Base-by-base conservation (phyloP, 2,797 vertebrate species). In the Morus bassanus region DNA sequence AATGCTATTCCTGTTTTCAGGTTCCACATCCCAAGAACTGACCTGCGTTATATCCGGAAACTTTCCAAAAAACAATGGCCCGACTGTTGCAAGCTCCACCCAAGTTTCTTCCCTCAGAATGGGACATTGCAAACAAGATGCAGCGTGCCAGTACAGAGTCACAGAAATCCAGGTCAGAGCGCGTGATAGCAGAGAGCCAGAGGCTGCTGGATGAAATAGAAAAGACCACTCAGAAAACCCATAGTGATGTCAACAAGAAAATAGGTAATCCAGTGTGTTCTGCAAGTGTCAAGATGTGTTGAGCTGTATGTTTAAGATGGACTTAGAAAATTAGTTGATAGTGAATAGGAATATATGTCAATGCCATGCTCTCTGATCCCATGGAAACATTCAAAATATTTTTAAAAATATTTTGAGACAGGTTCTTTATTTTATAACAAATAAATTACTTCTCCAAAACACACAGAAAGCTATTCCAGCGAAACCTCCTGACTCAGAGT, bases 151-250 rank as follows among this genome's bases (percentile, higher is more conserved):
- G 85, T 18, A 96, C 98, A 0, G 98, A 99, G 69, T 96, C 97
- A 5, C 97, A 98, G 59, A 97, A 98, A 45, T 98, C 97, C 41
- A 98, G 96, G 41, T 99, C 99, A 0, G 98, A 99, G 94, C 97
- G 97, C 41, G 88, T 98, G 64, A 97, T 96, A 57, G 98, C 97
- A 18, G 98, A 99, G 91, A 99, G 98, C 70, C 97, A 70, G 91
- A 98, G 98, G 92, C 97, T 99, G 85, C 98, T 99, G 64, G 96
- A 98, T 25, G 99, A 99, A 87, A 98, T 98, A 28, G 98, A 98
- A 81, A 98, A 97, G 93, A 93, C 96, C 17, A 98, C 98, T 43
- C 98, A 92, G 92, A 98, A 95, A 94, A 98, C 98, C 81, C 99
- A 98, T 87, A 98, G 98, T 4, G 98, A 99, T 39, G 98, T 98